Base-by-base conservation (phyloP, 2,888 invertebrate species). In the Tortrix viridana region DNA sequence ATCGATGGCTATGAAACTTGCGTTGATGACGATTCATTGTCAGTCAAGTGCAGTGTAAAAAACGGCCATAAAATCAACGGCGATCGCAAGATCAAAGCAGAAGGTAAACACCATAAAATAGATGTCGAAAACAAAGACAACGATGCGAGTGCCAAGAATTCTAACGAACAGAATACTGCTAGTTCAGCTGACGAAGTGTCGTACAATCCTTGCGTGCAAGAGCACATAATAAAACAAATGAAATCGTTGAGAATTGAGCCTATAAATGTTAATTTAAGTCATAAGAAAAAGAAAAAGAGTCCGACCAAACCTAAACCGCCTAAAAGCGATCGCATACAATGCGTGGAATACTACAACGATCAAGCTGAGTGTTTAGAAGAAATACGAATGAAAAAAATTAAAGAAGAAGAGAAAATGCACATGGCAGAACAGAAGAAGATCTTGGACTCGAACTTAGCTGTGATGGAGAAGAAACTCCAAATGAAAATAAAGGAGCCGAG, bases 261-360 rank as follows among this genome's bases (percentile, higher is more conserved):
- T 4, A 68, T 92, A 43, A 90, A 91, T 70, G 76, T 91, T 60
- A 89, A 89, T 47, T 76, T 91, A 63, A 73, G 80, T 59, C 80
- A 78, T 65, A 89, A 85, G 69, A 83, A 80, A 66, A 86, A 80
- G 60, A 88, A 86, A 72, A 79, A 81, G 67, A 90, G 89, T 74
- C 90, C 90, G 14, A 85, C 84, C 0, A 90, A 89, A 68, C 83
- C 87, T 75, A 90, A 89, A 67, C 84, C 88, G 77, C 85, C 88
- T 78, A 90, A 88, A 67, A 79, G 71, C 46, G 85, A 86, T 47
- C 82, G 82, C 52, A 76, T 81, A 67, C 77, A 82, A 71, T 89
- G 88, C 69, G 88, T 93, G 32, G 94, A 94, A 78, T 94, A 94
- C 70, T 94, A 94, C 79, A 94, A 94, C 79, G 95, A 94, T 69